Base-by-base conservation (phyloP, 2,888 invertebrate genomes). In the Microchrysa polita region DNA sequence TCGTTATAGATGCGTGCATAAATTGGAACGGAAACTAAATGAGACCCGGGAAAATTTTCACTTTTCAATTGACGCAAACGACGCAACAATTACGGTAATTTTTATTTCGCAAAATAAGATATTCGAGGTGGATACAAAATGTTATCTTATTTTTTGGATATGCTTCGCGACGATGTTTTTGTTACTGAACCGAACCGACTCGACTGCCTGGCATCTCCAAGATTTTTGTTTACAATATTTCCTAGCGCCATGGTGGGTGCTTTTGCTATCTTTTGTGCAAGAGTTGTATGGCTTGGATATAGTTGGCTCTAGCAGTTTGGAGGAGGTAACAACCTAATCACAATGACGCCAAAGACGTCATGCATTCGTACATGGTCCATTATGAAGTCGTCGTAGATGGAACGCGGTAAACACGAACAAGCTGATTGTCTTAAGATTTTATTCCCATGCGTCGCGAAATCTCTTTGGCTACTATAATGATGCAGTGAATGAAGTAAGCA, bases 161-260 rank as follows among this genome's bases (percentile, higher is more conserved):
- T 44, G 61, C 61, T 67, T 74, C 60, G 42, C 67, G 73, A 71
- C 34, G 61, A 55, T 67, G 72, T 60, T 75, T 74, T 75, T 63
- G 52, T 72, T 71, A 44, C 48, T 67, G 67, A 63, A 75, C 75
- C 74, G 67, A 74, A 75, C 75, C 74, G 67, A 74, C 74, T 67
- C 74, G 67, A 74, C 74, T 67, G 53, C 57, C 40, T 27, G 40
- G 61, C 40, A 40, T 5, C 67, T 59, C 18, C 14, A 27, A 61
- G 71, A 73, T 73, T n/a, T n/a, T 73, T 75, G 75, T 73, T 73
- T 73, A 75, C 73, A 75, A 73, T n/a, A n/a, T 67, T 73, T 65
- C 74, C 18, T 60, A 23, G 60, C 48, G 59, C 27, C 44, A 16
- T 34, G 27, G 27, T 34, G 44, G 57, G 12, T 57, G 69, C 52